A percentile compares a stretch with the other conserved stretches of the same genome.
Conservation (phyloP, 2,888 invertebrate species). For the Biston betularia region DNA sequence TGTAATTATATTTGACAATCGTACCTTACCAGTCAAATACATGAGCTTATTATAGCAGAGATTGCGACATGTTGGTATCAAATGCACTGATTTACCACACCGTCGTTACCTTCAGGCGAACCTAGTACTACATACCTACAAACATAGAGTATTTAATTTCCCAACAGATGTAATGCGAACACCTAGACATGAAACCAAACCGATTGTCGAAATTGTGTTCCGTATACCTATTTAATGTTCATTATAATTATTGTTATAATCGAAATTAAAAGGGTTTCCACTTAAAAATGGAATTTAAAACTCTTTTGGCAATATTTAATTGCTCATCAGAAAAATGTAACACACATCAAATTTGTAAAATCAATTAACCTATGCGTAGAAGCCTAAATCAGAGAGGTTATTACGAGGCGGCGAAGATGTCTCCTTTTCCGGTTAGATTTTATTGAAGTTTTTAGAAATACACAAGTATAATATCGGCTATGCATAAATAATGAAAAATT, state of each 20-base stretch:
- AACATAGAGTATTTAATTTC: conserved; percentile 70
- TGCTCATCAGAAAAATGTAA: neutral
- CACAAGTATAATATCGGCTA: no score
- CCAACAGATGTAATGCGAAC: conserved; percentile 73
- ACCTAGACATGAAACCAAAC: conserved; percentile 57
- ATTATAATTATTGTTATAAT: conserved; percentile 4
- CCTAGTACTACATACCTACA: conserved; percentile 43
- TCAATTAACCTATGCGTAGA: neutral
- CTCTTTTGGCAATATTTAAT: conserved; percentile 1
- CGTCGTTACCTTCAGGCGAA: conserved; percentile 55
- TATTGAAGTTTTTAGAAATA: no score
- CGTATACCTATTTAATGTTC: conserved; percentile 7
- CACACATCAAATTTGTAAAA: neutral
- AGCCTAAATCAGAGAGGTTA: neutral
- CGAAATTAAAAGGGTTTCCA: no score
- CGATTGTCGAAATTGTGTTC: conserved; percentile 39
- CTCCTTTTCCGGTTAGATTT: no score
- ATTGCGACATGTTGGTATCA: conserved; percentile 72
- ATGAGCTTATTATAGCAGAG: conserved; percentile 54
- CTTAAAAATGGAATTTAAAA: no score
- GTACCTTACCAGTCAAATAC: conserved; percentile 53
- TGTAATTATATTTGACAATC: conserved; percentile 42
- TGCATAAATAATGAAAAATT: no score
- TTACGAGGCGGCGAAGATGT: neutral
- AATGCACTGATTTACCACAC: conserved; percentile 73